These are phyloP conservation scores for Grus americana DNA, from an alignment of 2,113 vertebrate species.

Conservation along the genomic window DNA sequence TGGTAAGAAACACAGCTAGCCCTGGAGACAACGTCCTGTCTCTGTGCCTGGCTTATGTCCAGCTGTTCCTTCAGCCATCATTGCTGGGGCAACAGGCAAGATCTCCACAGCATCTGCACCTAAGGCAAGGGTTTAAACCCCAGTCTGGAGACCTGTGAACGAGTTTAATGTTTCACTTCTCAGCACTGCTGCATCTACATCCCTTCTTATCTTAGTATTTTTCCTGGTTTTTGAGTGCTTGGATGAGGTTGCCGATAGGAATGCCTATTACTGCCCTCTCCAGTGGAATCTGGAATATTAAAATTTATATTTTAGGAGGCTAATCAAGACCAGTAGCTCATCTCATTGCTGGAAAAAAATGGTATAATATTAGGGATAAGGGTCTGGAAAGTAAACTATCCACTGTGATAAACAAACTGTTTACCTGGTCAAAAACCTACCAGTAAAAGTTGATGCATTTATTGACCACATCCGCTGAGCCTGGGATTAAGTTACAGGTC, in stretches of 20 bases:
- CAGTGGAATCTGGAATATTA: no score
- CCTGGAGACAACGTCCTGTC: accelerated
- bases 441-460: not conserved
- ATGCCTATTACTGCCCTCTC: not conserved
- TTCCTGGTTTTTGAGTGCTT: not conserved
- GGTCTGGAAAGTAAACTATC: not conserved
- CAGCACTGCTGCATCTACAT: not conserved
- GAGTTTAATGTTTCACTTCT: not conserved
- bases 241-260: not conserved
- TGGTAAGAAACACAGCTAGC: not conserved
- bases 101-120: not conserved
- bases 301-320: not conserved
- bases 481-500: not conserved
- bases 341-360: not conserved
- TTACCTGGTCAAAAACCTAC: not conserved
- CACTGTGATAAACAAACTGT: not conserved
- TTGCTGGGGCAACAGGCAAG: no score
- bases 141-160: accelerated
- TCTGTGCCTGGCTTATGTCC: not conserved
- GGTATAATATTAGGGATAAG: not conserved
- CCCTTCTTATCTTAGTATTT: not conserved
- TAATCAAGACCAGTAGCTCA: not conserved
- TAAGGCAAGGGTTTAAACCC: not conserved
- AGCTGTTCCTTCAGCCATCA: not conserved
- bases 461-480: not conserved